Evolutionary conservation across 2,888 invertebrate genomes (phyloP), one percentile per base, ranked within the genome.

Genomic region (Erpobdella octoculata): DNA sequence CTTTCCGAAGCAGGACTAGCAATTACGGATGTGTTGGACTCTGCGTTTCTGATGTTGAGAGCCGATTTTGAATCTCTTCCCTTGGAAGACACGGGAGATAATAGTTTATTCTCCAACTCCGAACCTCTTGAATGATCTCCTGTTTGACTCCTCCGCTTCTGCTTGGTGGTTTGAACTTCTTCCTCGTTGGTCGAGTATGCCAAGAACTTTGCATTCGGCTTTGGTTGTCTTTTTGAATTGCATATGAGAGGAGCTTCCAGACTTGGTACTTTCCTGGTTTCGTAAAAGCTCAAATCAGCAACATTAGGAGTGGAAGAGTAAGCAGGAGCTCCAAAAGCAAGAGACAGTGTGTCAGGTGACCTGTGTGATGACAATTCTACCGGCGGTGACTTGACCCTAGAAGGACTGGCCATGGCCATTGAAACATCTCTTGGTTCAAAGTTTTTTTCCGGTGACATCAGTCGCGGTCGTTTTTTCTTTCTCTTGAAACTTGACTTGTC

Each of bases 121-220:
- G 62, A 62, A 4, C 31, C 35, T n/a, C 35, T n/a, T 15, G n/a
- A 12, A n/a, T 41, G 46, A 41, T 15, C 12, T n/a, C n/a, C n/a
- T n/a, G n/a, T n/a, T 31, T 62, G 33, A 21, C 62, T 62, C 33
- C 33, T 62, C 93, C 79, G 92, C 91, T 21, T 92, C 91, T 64
- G 93, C 93, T 84, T 92, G 92, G 76, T 93, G 87, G 81, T 93
- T 94, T 2, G 94, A 93, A 83, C 93, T 93, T 83, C 94, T 92
- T 78, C 94, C 86, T 0, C 94, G 94, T 81, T 90, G 72, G 31
- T 53, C 21, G 59, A 15, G 31, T 33, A 25, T 25, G 25, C 73
- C 58, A 79, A 74, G 48, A 82, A 74, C 66, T 80, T 81, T 12
- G 79, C 75, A 75, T 81, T 81, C 0, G 81, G 81, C 73, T 80